A percentile compares a stretch with the other conserved stretches of the same genome.
phyloP scores from a whole-genome alignment of 2,113 vertebrate genomes.

The Lagenorhynchus albirostris region DNA sequence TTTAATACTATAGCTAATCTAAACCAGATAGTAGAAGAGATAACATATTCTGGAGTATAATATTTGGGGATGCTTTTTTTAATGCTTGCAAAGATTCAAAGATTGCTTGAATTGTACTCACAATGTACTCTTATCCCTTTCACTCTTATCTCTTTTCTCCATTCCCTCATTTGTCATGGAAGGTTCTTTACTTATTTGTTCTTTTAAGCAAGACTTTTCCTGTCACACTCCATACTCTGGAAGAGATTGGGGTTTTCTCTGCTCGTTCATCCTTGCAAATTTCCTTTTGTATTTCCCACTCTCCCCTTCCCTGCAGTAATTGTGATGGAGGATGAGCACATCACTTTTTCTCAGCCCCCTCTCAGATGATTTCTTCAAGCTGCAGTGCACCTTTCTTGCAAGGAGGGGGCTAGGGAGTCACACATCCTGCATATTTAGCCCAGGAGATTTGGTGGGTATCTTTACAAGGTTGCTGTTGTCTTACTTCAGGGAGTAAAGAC shows the following conservation, averaged over 20 bases:
- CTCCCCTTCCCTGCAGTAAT: not conserved
- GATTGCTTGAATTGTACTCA: not conserved
- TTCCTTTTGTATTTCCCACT: not conserved
- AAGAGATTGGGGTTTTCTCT: constrained; percentile 34
- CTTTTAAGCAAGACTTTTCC: constrained; percentile 36
- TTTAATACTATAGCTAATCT: not conserved
- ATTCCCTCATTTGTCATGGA: not conserved
- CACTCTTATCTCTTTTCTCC: not conserved
- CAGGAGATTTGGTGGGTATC: not conserved
- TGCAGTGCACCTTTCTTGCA: not conserved
- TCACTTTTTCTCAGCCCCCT: not conserved
- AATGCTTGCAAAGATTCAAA: not conserved
- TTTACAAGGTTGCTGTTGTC: not conserved
- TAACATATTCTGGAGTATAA: not conserved
- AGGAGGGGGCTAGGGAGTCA: not conserved
- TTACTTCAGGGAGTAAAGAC: not conserved
- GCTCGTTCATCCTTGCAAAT: not conserved
- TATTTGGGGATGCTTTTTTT: not conserved
- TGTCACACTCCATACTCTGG: not conserved
- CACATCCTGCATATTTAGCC: not conserved
- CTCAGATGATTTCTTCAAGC: not conserved
- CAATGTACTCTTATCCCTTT: not conserved
- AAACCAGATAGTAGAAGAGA: not conserved
- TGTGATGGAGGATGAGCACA: not conserved
- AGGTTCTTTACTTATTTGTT: constrained; percentile 21